Base-by-base conservation (phyloP, 2,113 vertebrate genomes). In the Alethe diademata region DNA sequence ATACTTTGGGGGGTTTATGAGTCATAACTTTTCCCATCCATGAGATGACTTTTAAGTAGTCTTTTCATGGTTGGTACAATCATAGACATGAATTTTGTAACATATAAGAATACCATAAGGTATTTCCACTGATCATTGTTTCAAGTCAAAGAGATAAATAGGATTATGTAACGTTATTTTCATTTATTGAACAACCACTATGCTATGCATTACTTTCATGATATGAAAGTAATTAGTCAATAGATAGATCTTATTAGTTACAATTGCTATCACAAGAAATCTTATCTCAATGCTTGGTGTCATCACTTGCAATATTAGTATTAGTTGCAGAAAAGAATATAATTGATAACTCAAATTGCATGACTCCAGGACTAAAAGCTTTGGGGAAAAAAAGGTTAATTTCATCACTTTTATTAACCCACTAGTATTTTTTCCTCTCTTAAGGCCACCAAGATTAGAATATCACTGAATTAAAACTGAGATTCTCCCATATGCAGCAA, bases 71-170 rank as follows among this genome's bases (percentile, higher is more conserved):
- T 60, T 36, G 15, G 12, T 40, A 54, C 33, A 82, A 67, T n/a
- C 29, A 91, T 29, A 79, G 72, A 50, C 43, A 47, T 8, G 2
- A 75, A 83, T 71, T 94, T 84, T 45, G 3, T 69, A 92, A 91
- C 19, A 38, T 57, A 8, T 22, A 75, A 78, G 6, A 57, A n/a
- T 45, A 71, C 58, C 67, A 43, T 42, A 70, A 16, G 22, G 36
- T 74, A 28, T 86, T 96, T 96, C 64, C 71, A 92, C 51, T 64
- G 25, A 43, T 70, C 53, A 19, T 35, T 79, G 33, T 86, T 88
- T 35, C 67, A 85, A 76, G 23, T 31, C 48, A 85, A 54, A 54
- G 18, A 60, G n/a, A 80, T 67, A 56, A 94, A 90, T 33, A 61
- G 45, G 53, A 83, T 57, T 16, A n/a, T 2, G 3, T 22, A 79